Percentiles rank a stretch among this genome's conserved stretches.
phyloP scores from a whole-genome alignment of 2,888 invertebrate genomes.

The Drosophila prolongata region DNA sequence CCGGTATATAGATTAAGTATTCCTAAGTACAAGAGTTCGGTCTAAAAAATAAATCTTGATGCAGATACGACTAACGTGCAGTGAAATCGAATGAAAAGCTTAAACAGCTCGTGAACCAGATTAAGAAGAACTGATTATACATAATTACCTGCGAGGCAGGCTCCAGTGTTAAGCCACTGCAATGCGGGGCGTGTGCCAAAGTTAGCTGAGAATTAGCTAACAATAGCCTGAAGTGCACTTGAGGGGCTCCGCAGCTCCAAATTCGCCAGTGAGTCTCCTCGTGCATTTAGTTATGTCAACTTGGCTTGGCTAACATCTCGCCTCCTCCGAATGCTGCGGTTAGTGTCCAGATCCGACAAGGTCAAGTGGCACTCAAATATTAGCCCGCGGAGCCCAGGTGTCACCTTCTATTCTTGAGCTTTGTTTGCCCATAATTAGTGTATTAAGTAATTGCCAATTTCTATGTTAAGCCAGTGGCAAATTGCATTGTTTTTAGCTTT shows the following conservation, averaged over 20 bases:
- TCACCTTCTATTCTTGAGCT: conserved; percentile 26
- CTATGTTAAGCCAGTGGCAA: conserved; percentile 60
- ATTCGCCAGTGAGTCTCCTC: conserved; percentile 6
- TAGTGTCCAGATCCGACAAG: conserved; percentile 56
- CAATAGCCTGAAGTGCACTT: conserved; percentile 27
- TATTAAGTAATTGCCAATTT: conserved; percentile 69
- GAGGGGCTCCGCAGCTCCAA: conserved; percentile 6
- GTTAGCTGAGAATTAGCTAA: conserved; percentile 15
- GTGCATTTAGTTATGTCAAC: conserved; percentile 47
- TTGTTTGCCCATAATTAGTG: conserved; percentile 71
- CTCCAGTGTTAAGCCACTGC: too few species aligned
- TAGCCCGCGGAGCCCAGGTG: conserved; percentile 36
- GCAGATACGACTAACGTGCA: too few species aligned
- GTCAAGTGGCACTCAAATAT: conserved; percentile 70
- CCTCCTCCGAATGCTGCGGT: conserved; percentile 13
- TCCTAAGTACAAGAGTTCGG: too few species aligned
- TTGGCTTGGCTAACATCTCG: conserved; percentile 41
- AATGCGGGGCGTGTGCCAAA: conserved; percentile 1
- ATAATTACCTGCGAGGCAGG: too few species aligned
- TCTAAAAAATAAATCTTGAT: too few species aligned
- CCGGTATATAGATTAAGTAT: too few species aligned
- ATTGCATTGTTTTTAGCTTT: conserved; percentile 53
- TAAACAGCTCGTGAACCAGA: too few species aligned
- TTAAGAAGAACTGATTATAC: too few species aligned
- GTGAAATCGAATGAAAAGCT: too few species aligned